Base-by-base conservation (phyloP, 1,140 invertebrate genomes). In the Eurosta solidaginis region DNA sequence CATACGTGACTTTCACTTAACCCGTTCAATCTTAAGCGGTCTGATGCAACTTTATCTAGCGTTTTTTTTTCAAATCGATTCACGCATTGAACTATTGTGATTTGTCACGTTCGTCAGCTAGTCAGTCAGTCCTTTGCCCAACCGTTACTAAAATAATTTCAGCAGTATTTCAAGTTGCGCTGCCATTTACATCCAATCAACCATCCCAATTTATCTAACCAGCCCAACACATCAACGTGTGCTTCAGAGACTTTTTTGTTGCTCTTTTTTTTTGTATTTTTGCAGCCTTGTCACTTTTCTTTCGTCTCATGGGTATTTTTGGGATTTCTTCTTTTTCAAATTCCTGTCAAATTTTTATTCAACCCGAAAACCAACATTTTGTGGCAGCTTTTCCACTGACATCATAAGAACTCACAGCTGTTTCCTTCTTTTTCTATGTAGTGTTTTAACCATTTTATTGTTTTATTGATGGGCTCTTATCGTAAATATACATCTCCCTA, bases 381-480 rank as follows among this genome's bases (percentile, higher is more conserved):
- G 73, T 47, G 73, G 73, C 44, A 14, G 17, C 27, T 74, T 47
- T 45, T 6, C 54, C 54, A 33, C 22, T n/a, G 14, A 36, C 33
- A 68, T 52, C 49, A 52, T 17, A n/a, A n/a, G n/a, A n/a, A n/a
- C n/a, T n/a, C 49, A 25, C 59, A 68, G 59, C 59, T 68, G 59
- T 68, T 83, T 63, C 7, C 14, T 36, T 20, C 40, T 68, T 40
- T 40, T n/a, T 42, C 33, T 42, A n/a, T 42, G 59, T 68, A 9
- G 36, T 68, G 84, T 85, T 85, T 84, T 81, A 85, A 82, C 83
- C 83, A 81, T 82, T 85, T 85, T 85, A 85, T 85, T 85, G 81
- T 84, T 85, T 84, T 85, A 85, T 85, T 85, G 84, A 85, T 85
- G 84, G 81, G 75, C 80, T 83, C 82, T 83, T 82, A 85, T 85